Evolutionary conservation across 2,113 vertebrate species (phyloP), one percentile per base, ranked within the genome.

Genomic region (Peromyscus polionotus): DNA sequence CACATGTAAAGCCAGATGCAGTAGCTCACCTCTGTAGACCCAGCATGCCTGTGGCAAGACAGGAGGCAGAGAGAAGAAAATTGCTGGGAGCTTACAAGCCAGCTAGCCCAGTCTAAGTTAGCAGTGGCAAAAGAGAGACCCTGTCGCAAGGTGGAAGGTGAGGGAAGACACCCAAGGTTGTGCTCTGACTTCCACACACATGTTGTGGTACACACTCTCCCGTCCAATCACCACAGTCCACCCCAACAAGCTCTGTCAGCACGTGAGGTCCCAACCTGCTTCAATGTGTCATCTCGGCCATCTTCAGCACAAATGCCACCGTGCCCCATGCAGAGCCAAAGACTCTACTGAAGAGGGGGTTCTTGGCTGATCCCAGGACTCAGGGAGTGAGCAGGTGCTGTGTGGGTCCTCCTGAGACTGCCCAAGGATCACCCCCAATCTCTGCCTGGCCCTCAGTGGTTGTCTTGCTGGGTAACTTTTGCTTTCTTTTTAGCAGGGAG

Each of bases 401-500:
- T 13, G 45, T 13, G n/a, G 91, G 33, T n/a, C 45, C 24, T 39
- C 54, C 13, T 2, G 2, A 16, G 26, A 4, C 72, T 20, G 70
- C 70, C 42, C 0, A 75, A 17, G 91, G 91, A 68, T 54, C 85
- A 28, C 26, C 26, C 59, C 48, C 10, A 7, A n/a, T 24, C 7
- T 75, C 54, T 54, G 79, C 79, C 77, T 39, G 39, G 61, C 79
- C 68, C 19, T 5, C 36, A 0, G 13, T 0, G 61, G 39, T 42
- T 59, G 80, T 72, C 48, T 42, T 17, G 7, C 59, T 11, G 0
- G 19, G 59, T 33, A 61, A 92, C 70, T 95, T 98, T 96, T 61
- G 80, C 89, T 97, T 98, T 97, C 97, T 93, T 85, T 98, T 92
- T 76, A 85, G 45, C 92, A 91, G 90, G 90, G 95, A 96, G 97